A percentile compares a stretch with the other conserved stretches of the same genome.
Conservation (phyloP, 2,113 vertebrate species). For the human (Homo sapiens) region DNA sequence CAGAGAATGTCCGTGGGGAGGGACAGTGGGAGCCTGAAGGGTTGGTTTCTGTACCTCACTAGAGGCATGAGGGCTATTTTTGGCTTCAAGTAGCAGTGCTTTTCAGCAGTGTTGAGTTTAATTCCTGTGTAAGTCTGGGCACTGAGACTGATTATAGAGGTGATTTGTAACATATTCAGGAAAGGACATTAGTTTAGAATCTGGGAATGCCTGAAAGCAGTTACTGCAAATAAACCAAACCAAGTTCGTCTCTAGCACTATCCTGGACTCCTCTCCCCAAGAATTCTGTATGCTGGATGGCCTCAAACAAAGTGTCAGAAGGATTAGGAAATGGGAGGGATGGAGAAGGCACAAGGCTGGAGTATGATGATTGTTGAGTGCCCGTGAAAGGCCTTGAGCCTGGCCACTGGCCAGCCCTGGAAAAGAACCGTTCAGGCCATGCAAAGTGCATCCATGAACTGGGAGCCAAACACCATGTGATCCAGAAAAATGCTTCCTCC, state of each 20-base stretch:
- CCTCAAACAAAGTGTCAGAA: not conserved
- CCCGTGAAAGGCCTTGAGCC: not conserved
- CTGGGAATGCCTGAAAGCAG: not conserved
- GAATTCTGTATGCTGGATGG: not conserved
- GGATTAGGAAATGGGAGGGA: not conserved
- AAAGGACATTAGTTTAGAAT: not conserved
- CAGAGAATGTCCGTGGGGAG: constrained; percentile 67
- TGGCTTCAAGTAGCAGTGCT: constrained; percentile 62
- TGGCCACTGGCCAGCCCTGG: not conserved
- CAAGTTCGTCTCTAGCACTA: not conserved
- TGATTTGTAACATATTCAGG: constrained; percentile 40
- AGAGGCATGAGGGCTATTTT: constrained; percentile 73
- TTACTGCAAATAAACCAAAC: not conserved
- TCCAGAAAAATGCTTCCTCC: not conserved
- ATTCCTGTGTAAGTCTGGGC: constrained; percentile 49
- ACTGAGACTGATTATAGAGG: constrained; percentile 22
- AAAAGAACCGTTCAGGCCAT: not conserved
- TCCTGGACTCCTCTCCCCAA: not conserved
- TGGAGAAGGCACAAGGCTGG: not conserved
- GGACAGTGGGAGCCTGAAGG: not conserved
- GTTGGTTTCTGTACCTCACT: constrained; percentile 68
- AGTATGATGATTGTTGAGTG: not conserved
- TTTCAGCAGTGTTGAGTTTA: constrained; percentile 57
- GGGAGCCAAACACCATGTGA: not conserved
- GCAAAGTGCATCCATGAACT: not conserved